Base-by-base conservation (phyloP, 2,888 invertebrate genomes). In the Rhaphigaster nebulosa region DNA sequence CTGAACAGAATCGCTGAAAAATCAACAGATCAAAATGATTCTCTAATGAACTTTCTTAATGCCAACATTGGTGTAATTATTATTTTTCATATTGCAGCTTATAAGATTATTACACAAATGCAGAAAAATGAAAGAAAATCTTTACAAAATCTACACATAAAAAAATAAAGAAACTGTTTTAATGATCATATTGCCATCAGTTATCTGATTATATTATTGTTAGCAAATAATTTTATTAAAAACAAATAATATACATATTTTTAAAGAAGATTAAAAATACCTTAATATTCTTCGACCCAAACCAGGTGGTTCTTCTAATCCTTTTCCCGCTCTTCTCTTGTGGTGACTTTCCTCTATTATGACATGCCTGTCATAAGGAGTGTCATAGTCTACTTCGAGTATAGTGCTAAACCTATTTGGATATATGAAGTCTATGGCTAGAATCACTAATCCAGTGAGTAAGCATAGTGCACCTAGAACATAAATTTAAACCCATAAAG, bases 321-420 rank as follows among this genome's bases (percentile, higher is more conserved):
- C 94, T 93, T 96, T 95, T 93, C 96, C 95, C 93, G 94, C 95
- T 88, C 95, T 95, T 91, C 95, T 96, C 93, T 96, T 96, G 93
- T 96, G 96, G 93, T 96, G 96, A 92, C 98, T 98, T 94, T 98
- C 98, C 93, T 98, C 98, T 92, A 98, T 96, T 91, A 98, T 97
- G 91, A 98, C 97, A 94, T 98, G 98, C 87, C 98, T 95, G 94
- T 98, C 98, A 93, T 98, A 98, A 0, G 98, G 98, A 29, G 98
- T 98, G 93, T 98, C 98, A 93, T 98, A 98, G 94, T 98, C 98
- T 87, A 98, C 97, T 94, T 98, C 97, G 91, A 98, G 94, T 88
- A 95, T 94, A 0, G 98, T 98, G 84, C 98, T 98, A 94, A 98
- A 98, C 93, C 96, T 96, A 94, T 98, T 97, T 12, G 98, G 98